Evolutionary conservation across 2,888 invertebrate species (phyloP), one percentile per base, ranked within the genome.

Genomic region (Chaetogeoica ovagalla): DNA sequence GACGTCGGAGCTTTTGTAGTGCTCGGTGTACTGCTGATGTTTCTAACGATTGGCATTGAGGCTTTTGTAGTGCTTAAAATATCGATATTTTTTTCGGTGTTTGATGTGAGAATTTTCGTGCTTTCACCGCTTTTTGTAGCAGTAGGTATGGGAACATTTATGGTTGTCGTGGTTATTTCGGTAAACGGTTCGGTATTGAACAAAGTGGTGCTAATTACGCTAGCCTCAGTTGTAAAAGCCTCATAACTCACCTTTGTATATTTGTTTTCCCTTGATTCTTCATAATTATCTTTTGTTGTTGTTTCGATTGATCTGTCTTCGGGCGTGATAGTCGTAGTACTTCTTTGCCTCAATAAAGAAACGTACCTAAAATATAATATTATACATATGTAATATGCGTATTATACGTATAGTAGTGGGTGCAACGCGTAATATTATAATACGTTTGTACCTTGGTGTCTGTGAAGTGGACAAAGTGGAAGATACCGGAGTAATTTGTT

Each of bases 281-380:
- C 82, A n/a, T 76, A 59, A 75, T 81, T 72, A 68, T 82, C 82
- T 70, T 62, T 82, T 8, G 81, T 83, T 69, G 48, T 82, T 57
- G 59, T 30, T 81, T 71, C 77, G 21, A 82, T 82, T 62, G 81
- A 82, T 71, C 82, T 83, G 30, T 83, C 83, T 57, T 82, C 83
- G 11, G 73, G 71, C 59, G 75, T 19, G 21, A 71, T 60, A 59
- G 73, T 65, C 7, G 77, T 79, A 23, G 77, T 79, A n/a, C 77
- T 70, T 81, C 87, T 84, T 81, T 86, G 86, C 57, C 88, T 85
- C 74, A 86, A 86, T 19, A 86, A 84, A 70, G 85, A 87, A 23
- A 86, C 85, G 83, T 88, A 88, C 82, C 88, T 88, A 83, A 13
- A 84, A 83, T 17, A 23, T 2, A 75, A 43, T 11, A 66, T 19